Percentiles rank a stretch among this genome's conserved stretches.
Evolutionary conservation across 1,140 invertebrate genomes (phyloP).

Genomic region (Leptinotarsa defecta): DNA sequence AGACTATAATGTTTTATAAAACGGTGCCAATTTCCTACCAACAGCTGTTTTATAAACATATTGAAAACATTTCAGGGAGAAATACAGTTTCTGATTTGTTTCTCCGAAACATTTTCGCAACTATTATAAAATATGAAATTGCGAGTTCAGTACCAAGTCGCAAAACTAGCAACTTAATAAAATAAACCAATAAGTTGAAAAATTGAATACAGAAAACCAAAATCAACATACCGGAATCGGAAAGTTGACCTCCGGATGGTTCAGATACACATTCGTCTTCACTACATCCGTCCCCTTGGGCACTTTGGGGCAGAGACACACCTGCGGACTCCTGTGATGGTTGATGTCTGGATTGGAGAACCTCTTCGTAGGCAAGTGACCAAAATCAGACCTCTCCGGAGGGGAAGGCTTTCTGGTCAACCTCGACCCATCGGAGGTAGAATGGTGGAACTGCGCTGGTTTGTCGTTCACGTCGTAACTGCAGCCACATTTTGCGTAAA

Average conservation of each 20-base stretch:
- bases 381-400: constrained; percentile 14
- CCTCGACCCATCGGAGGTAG: constrained; percentile 25
- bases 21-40: too few relatives aligned
- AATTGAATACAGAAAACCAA: too few relatives aligned
- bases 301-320: not conserved
- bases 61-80: too few relatives aligned
- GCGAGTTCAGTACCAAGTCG: too few relatives aligned
- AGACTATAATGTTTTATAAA: too few relatives aligned
- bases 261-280: constrained; percentile 45
- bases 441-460: constrained; percentile 25
- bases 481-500: constrained; percentile 54
- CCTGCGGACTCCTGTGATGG: constrained; percentile 9
- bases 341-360: constrained; percentile 52
- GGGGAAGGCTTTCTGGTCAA: constrained; percentile 24
- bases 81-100: too few relatives aligned
- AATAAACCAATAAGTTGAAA: too few relatives aligned
- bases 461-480: constrained; percentile 38
- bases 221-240: constrained; percentile 41
- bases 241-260: constrained; percentile 51
- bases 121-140: too few relatives aligned
- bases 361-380: constrained; percentile 39
- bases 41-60: too few relatives aligned
- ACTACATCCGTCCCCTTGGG: constrained; percentile 23
- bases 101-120: too few relatives aligned
- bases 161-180: too few relatives aligned